phyloP scores from a whole-genome alignment of 2,888 invertebrate species.

The Caenorhabditis sulstoni region DNA sequence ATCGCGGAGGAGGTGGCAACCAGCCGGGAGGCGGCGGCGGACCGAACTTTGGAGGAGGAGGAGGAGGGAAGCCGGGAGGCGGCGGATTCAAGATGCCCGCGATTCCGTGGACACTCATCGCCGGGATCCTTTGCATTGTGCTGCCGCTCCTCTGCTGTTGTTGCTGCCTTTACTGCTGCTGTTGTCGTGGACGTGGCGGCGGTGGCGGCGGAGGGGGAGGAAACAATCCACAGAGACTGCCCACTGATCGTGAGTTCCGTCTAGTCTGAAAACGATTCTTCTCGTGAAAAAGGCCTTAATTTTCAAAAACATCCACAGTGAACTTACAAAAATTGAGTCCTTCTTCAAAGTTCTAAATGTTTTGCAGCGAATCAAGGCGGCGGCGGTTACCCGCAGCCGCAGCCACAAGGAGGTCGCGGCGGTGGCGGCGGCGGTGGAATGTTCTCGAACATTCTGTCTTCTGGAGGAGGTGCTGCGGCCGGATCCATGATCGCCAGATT shows the following conservation, averaged over 20 bases:
- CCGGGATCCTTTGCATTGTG: conserved; percentile 61
- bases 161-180: conserved; percentile 76
- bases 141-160: conserved; percentile 77
- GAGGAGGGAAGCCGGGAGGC: conserved; percentile 28
- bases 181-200: conserved; percentile 72
- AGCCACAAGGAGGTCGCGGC: conserved; percentile 28
- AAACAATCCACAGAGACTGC: conserved; percentile 63
- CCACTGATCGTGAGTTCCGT: conserved; percentile 48
- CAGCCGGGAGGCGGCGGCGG: conserved; percentile 14
- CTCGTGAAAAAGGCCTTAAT: too few relatives aligned
- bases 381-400: conserved; percentile 49
- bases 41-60: conserved; percentile 35
- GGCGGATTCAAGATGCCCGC: conserved; percentile 60
- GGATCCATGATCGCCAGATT: conserved; percentile 65
- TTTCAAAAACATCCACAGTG: too few relatives aligned
- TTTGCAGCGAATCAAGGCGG: conserved; percentile 31
- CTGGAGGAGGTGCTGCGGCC: conserved; percentile 65
- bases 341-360: neutral
- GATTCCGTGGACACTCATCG: conserved; percentile 68
- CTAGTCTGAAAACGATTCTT: too few relatives aligned
- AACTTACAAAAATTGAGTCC: too few relatives aligned
- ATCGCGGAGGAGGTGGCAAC: conserved; percentile 45
- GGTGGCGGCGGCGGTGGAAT: conserved; percentile 40
- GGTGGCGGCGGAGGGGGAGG: conserved; percentile 50
- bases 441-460: conserved; percentile 57